Evolutionary conservation across 2,797 vertebrate genomes (phyloP).

Genomic region (Malurus splendens): DNA sequence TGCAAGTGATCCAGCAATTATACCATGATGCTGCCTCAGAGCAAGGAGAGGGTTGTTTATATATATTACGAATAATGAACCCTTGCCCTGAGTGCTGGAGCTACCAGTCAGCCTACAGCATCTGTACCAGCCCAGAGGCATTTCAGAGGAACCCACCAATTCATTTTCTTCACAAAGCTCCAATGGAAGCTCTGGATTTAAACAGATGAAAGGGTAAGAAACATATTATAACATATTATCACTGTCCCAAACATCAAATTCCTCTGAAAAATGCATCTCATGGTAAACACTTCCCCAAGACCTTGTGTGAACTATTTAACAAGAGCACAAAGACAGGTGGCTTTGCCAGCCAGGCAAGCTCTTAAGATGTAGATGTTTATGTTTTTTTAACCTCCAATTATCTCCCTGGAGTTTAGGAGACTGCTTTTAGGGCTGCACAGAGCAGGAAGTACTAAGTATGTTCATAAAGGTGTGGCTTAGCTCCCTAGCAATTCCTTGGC

Average conservation of each 20-base stretch:
- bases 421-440: not conserved
- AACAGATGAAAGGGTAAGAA: not conserved
- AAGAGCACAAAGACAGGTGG: not conserved
- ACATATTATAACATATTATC: not conserved
- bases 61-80: not conserved
- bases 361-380: not conserved
- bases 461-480: conserved; percentile 51
- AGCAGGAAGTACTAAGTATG: conserved; percentile 34
- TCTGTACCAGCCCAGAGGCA: not conserved
- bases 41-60: not conserved
- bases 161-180: not conserved
- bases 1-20: not conserved
- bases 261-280: not conserved
- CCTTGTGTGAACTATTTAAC: not conserved
- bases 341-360: not conserved
- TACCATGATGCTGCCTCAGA: not conserved
- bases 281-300: not conserved
- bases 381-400: conserved; percentile 4
- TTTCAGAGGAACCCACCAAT: not conserved
- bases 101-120: not conserved
- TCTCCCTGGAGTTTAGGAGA: not conserved
- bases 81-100: not conserved
- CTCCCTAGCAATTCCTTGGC: conserved; percentile 40
- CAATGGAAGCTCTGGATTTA: not conserved
- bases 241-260: not conserved